Conservation (phyloP, 1,140 invertebrate genomes). For the Meloidogyne exigua region DNA sequence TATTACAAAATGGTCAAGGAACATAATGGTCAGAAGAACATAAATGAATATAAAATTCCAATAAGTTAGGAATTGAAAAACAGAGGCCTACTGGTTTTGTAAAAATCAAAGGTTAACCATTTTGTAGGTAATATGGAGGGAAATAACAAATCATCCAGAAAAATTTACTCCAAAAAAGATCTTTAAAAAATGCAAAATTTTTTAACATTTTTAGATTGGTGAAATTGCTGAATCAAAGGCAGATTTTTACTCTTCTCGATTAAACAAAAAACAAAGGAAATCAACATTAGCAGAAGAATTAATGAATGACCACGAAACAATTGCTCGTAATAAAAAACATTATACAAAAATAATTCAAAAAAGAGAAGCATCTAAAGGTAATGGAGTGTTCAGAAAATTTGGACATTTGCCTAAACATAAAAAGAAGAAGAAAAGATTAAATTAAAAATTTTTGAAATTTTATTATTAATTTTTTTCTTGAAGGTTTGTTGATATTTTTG, state of each 20-base stretch:
- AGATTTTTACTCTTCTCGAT: slow-evolving; percentile 71
- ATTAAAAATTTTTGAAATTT: neutral
- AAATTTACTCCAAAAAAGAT: too few relatives aligned
- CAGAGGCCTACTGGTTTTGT: too few relatives aligned
- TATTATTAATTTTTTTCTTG: neutral
- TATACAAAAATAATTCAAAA: slow-evolving; percentile 28
- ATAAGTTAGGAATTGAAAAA: too few relatives aligned
- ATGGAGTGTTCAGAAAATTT: neutral
- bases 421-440: neutral
- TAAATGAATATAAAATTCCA: too few relatives aligned
- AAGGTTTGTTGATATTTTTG: neutral
- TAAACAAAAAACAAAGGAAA: slow-evolving; percentile 83
- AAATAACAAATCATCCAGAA: too few relatives aligned
- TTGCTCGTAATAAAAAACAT: slow-evolving; percentile 36
- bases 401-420: neutral
- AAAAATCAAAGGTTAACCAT: too few relatives aligned
- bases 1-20: too few relatives aligned
- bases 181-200: too few relatives aligned
- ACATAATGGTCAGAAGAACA: too few relatives aligned
- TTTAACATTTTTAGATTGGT: slow-evolving; percentile 65
- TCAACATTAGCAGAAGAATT: slow-evolving; percentile 85
- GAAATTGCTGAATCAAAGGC: slow-evolving; percentile 67
- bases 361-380: slow-evolving; percentile 32
- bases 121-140: too few relatives aligned
- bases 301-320: slow-evolving; percentile 80